Percentiles rank a stretch among this genome's conserved stretches.
phyloP scores from a whole-genome alignment of 2,113 vertebrate species.

The Callipepla californica region DNA sequence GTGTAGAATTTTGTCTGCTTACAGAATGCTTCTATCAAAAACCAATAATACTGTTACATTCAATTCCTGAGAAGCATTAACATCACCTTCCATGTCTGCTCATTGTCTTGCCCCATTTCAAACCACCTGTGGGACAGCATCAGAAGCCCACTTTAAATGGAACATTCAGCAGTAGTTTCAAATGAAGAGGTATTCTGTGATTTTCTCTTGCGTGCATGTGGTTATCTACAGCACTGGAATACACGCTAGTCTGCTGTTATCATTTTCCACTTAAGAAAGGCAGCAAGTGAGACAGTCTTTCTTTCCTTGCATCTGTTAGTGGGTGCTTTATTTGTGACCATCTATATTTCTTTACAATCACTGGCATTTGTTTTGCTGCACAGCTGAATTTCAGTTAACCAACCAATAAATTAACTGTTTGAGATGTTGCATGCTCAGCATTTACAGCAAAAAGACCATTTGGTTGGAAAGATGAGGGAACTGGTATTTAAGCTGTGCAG shows the following conservation, averaged over 20 bases:
- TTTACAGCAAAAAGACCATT: neutral
- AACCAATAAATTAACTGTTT: neutral
- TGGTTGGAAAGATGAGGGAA: neutral
- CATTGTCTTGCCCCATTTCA: neutral
- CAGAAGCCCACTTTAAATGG: neutral
- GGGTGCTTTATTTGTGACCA: neutral
- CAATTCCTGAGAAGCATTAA: neutral
- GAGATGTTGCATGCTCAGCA: neutral
- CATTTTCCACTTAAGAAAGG: neutral
- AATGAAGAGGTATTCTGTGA: neutral
- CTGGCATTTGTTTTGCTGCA: neutral
- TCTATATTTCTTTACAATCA: neutral
- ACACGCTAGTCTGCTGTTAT: neutral
- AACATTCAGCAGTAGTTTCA: neutral
- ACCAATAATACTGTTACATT: neutral
- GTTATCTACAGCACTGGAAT: neutral
- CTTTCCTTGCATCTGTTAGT: neutral
- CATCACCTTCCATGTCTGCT: neutral
- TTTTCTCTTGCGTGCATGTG: neutral
- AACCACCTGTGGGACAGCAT: neutral
- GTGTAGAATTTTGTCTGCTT: constrained; percentile 1
- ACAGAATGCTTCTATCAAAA: neutral
- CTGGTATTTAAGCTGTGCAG: neutral
- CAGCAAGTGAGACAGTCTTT: neutral
- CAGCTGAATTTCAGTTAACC: neutral